phyloP scores from a whole-genome alignment of 2,113 vertebrate genomes.

The Eudyptes chrysolophus region DNA sequence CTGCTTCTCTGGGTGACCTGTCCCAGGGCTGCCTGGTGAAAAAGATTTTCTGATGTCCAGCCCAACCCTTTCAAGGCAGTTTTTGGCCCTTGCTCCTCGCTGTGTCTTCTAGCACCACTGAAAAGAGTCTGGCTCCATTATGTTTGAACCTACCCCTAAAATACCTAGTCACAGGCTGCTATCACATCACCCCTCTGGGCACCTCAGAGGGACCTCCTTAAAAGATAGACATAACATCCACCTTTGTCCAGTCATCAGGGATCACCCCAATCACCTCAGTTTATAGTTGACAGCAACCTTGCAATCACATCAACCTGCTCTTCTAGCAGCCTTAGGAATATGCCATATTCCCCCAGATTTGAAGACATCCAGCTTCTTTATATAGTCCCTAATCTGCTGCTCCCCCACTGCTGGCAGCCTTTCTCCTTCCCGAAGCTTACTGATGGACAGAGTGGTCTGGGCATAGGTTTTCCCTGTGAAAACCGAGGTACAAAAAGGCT shows the following conservation, averaged over 20 bases:
- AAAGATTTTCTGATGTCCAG: neutral
- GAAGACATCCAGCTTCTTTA: neutral
- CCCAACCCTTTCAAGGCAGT: neutral
- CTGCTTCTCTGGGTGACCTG: neutral
- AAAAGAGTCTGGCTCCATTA: neutral
- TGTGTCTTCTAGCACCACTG: neutral
- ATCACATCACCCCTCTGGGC: neutral
- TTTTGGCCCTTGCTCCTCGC: neutral
- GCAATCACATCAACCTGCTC: neutral
- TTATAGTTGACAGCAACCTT: neutral
- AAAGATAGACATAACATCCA: neutral
- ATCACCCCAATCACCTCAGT: neutral
- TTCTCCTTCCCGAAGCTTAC: neutral
- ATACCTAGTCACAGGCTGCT: neutral
- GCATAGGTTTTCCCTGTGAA: neutral
- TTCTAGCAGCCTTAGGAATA: neutral
- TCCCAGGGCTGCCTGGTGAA: neutral
- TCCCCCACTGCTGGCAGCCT: neutral
- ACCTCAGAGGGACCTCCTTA: neutral
- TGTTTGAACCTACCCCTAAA: neutral
- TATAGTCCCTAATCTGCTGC: neutral
- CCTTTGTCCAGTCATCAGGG: neutral
- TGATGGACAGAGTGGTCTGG: neutral
- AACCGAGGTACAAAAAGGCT: neutral
- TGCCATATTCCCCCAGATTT: neutral